A percentile compares a stretch with the other conserved stretches of the same genome.
These are phyloP conservation scores for Therioaphis trifolii DNA, from an alignment of 2,888 invertebrate genomes.

Conservation along the genomic window DNA sequence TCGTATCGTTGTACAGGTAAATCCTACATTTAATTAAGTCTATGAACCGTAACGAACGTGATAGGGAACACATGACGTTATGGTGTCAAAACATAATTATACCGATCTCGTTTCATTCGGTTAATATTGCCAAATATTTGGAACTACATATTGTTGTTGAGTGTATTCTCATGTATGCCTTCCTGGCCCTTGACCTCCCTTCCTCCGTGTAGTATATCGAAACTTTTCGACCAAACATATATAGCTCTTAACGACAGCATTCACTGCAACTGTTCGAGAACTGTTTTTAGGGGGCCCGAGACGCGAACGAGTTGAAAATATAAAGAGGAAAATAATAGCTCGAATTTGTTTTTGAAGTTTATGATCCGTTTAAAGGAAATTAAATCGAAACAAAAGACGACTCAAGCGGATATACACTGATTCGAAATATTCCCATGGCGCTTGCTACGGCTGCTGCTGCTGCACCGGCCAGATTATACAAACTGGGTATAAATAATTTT, in stretches of 20 bases:
- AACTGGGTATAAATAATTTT: conserved; percentile 22
- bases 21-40: too few relatives aligned
- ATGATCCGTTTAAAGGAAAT: conserved; percentile 47
- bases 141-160: not conserved
- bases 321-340: not conserved
- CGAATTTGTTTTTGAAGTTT: conserved; percentile 27
- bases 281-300: not conserved
- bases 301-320: not conserved
- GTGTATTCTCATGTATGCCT: not conserved
- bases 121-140: not conserved
- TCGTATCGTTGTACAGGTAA: too few relatives aligned
- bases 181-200: not conserved
- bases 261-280: not conserved
- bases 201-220: not conserved
- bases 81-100: not conserved
- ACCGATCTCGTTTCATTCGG: not conserved
- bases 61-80: too few relatives aligned
- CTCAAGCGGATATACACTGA: conserved; percentile 3
- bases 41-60: too few relatives aligned
- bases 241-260: too few relatives aligned
- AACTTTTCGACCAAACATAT: not conserved
- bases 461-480: conserved; percentile 3
- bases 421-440: conserved; percentile 23
- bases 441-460: not conserved
- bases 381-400: conserved; percentile 35